phyloP scores from a whole-genome alignment of 2,113 vertebrate species.

The Fregetta grallaria region DNA sequence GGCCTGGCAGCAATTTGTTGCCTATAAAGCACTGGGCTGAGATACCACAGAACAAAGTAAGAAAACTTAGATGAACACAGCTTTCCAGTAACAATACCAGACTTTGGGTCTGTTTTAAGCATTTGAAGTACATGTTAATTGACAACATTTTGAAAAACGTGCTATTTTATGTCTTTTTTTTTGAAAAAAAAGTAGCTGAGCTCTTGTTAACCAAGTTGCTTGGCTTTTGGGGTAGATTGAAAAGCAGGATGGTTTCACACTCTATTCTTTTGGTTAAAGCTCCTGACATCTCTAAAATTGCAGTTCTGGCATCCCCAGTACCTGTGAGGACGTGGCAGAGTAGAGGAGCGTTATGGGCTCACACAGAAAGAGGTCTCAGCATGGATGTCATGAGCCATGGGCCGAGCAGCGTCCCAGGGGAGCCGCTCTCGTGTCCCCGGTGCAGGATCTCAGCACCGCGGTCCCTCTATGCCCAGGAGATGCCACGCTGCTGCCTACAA shows the following conservation, averaged over 20 bases:
- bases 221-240: background rate
- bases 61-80: background rate
- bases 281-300: background rate
- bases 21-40: background rate
- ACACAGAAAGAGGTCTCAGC: background rate
- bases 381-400: accelerated
- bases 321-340: background rate
- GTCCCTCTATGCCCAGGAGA: background rate
- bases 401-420: background rate
- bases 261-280: background rate
- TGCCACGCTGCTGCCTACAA: background rate
- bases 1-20: background rate
- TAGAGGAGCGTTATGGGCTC: accelerated
- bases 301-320: background rate
- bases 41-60: background rate
- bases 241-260: background rate
- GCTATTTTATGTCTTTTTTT: background rate
- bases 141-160: background rate
- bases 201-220: background rate
- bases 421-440: background rate
- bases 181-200: background rate
- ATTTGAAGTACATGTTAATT: background rate
- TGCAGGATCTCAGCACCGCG: accelerated
- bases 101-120: background rate
- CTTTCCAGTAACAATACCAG: background rate